Base-by-base conservation (phyloP, 1,140 invertebrate genomes). In the Elysia chlorotica region DNA sequence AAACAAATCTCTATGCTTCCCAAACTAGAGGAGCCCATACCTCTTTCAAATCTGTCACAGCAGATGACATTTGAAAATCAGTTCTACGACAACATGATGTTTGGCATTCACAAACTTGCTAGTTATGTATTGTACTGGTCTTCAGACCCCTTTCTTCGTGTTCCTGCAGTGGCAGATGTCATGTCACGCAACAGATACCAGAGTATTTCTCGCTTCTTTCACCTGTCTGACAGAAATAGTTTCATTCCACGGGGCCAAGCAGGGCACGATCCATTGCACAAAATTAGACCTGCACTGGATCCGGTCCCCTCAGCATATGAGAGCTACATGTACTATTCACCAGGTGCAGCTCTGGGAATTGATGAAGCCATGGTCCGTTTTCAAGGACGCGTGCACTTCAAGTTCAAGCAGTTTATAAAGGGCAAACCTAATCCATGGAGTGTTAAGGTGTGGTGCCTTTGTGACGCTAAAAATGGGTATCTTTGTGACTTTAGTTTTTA, bases 121-220 rank as follows among this genome's bases (percentile, higher is more conserved):
- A 10, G 28, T 17, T 48, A 63, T 21, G 30, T 65, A 21, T 54
- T 71, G 54, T 76, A 73, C 33, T 76, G 72, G 78, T 72, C 71
- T 0, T 30, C 72, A 33, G 62, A 77, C 63, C 19, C 25, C 14
- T 68, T 68, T n/a, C 38, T 75, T n/a, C 62, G 71, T 5, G 72
- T 71, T 38, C 10, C 56, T 23, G 73, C 63, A 5, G 35, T 77
- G 19, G 65, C 72, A 35, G 31, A 73, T 14, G 54, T 65, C 0
- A 77, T 77, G 72, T 63, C 62, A 5, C 54, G 53, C 2, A 71
- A 65, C 54, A 62, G 71, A n/a, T 78, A 72, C 41, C 37, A 78
- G 48, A 80, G 78, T 61, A 56, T 78, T 17, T 67, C 28, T 0
- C 69, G 78, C 67, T 78, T 76, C 56, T 75, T 79, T 23, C 79